A percentile compares a stretch with the other conserved stretches of the same genome.
Conservation (phyloP, 2,888 invertebrate species). For the Nasonovia ribisnigri region DNA sequence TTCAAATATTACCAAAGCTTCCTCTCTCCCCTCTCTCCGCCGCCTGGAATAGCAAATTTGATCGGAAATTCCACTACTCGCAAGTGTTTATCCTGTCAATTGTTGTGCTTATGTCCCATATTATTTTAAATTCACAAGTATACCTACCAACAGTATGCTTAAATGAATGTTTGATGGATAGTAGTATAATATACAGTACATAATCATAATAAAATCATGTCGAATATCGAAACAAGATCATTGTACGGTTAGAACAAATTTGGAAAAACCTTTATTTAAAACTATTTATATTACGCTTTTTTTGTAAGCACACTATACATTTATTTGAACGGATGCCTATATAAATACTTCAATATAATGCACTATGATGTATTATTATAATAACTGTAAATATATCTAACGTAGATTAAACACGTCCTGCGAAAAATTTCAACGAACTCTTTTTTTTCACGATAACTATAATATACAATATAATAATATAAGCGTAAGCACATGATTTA, state of each 20-base stretch:
- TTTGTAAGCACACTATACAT: not conserved
- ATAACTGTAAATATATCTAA: not conserved
- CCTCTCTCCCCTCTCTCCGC: too few species aligned
- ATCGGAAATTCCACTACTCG: not conserved
- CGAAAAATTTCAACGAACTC: not conserved
- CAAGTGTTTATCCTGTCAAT: not conserved
- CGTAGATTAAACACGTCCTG: slow-evolving; percentile 10
- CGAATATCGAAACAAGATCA: not conserved
- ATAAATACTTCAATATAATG: not conserved
- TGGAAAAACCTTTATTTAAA: not conserved
- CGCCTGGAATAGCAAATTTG: not conserved
- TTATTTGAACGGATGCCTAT: not conserved
- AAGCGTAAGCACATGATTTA: not conserved
- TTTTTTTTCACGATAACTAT: not conserved
- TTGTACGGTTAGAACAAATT: not conserved
- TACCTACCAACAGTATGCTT: not conserved
- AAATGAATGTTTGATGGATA: not conserved
- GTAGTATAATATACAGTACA: not conserved
- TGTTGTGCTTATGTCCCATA: not conserved
- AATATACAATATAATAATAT: not conserved
- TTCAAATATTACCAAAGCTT: not conserved
- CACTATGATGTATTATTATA: not conserved
- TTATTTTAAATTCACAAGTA: not conserved
- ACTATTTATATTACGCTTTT: too few species aligned
- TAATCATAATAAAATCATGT: not conserved